phyloP scores from a whole-genome alignment of 2,888 invertebrate species.

The Scaptomyza reducta region DNA sequence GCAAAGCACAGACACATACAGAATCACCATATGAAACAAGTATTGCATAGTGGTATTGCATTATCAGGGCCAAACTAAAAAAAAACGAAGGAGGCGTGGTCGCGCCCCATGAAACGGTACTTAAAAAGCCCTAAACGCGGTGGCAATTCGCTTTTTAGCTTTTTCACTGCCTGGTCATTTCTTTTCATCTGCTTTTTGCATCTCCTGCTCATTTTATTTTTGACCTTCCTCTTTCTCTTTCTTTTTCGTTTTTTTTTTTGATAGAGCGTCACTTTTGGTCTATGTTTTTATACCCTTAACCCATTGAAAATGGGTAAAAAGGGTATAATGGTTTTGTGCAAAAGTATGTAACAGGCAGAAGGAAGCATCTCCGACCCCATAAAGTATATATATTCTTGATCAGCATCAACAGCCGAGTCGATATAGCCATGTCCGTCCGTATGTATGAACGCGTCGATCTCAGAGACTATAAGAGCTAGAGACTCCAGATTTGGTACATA shows the following conservation, averaged over 20 bases:
- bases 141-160: constrained; percentile 63
- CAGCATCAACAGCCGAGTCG: too few relatives aligned
- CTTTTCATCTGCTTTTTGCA: neutral
- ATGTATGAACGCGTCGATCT: too few relatives aligned
- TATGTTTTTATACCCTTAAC: too few relatives aligned
- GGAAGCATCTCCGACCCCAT: too few relatives aligned
- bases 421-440: too few relatives aligned
- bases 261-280: constrained; percentile 22
- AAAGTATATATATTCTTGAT: too few relatives aligned
- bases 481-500: too few relatives aligned
- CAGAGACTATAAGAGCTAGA: too few relatives aligned
- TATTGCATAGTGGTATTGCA: constrained; percentile 67
- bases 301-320: too few relatives aligned
- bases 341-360: too few relatives aligned
- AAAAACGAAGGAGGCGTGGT: constrained; percentile 6
- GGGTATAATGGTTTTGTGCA: too few relatives aligned
- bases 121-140: constrained; percentile 56
- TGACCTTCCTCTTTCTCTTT: neutral
- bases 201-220: neutral
- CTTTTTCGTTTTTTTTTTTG: constrained; percentile 4
- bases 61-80: constrained; percentile 2
- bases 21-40: constrained; percentile 52
- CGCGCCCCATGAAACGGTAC: constrained; percentile 26
- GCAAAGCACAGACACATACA: neutral
- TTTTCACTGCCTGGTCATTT: constrained; percentile 32